Evolutionary conservation across 1,140 invertebrate species (phyloP), one percentile per base, ranked within the genome.

Genomic region (Brachionus asplanchnoidis): DNA sequence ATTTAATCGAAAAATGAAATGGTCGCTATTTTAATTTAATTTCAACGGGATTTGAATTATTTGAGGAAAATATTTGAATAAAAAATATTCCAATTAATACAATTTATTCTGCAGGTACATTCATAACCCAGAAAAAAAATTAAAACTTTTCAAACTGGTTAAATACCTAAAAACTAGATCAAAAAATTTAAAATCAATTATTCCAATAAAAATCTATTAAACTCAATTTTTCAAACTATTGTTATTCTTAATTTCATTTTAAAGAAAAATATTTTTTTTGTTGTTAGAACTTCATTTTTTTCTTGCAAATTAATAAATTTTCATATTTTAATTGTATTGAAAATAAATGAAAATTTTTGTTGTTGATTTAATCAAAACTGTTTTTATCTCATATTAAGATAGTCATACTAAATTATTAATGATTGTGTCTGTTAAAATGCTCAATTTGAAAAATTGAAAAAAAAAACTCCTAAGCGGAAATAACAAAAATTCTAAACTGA

Each of bases 171-270:
- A 60, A 60, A 60, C 17, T 20, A 20, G 20, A 20, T 20, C 53
- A n/a, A 60, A 60, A 60, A 60, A 60, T 60, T 60, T 60, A 23
- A 60, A 60, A 60, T 60, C 53, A 60, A 60, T 60, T 60, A 60
- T 60, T 60, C 17, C 20, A 60, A 60, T 60, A 60, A 23, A 60
- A 60, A 60, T 60, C 53, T 20, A 60, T 60, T 60, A 8, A 60
- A 20, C 53, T 60, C 6, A 20, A 60, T 20, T 60, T 20, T 60
- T 60, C 17, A 23, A 60, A 60, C 53, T 60, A 9, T 60, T 60
- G 53, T 60, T 60, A 9, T 60, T 60, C 20, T 60, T 60, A 60
- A 60, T 60, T 53, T 60, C 7, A 60, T 23, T 23, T 23, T 20
- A 20, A 17, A 60, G 20, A 60, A 60, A 60, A 60, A 60, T 23